These are phyloP conservation scores for Drosophila paramelanica DNA, from an alignment of 2,888 invertebrate genomes.

Conservation along the genomic window DNA sequence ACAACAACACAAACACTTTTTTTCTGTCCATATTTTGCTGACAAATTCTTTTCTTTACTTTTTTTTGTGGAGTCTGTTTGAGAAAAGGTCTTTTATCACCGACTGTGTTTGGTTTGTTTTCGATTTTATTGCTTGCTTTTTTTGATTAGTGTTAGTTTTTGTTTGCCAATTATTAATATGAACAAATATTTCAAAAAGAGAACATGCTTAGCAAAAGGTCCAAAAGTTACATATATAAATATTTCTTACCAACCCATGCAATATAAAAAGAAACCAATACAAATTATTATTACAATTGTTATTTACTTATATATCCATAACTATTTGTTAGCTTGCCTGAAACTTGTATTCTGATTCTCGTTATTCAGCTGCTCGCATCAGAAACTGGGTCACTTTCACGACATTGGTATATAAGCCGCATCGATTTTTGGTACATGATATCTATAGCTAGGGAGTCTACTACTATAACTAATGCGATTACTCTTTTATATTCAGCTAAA, in stretches of 20 bases:
- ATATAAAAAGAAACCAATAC: too few relatives aligned
- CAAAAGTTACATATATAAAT: background rate
- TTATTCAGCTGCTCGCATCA: background rate
- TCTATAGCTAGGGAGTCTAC: background rate
- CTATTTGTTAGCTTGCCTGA: too few relatives aligned
- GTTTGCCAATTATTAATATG: background rate
- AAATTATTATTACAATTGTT: too few relatives aligned
- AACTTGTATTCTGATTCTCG: too few relatives aligned
- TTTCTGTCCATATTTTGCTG: conserved; percentile 42
- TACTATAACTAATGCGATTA: conserved; percentile 4
- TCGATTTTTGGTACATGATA: background rate
- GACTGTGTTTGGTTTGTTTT: conserved; percentile 3
- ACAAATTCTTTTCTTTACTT: background rate
- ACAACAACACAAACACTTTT: conserved; percentile 28
- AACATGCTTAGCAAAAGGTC: background rate
- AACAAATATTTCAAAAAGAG: background rate
- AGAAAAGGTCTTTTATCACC: background rate
- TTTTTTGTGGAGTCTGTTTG: background rate
- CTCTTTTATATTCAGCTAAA: background rate
- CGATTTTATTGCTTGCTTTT: conserved; percentile 1
- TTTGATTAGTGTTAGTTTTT: conserved; percentile 8
- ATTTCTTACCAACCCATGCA: too few relatives aligned
- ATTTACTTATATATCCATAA: too few relatives aligned
- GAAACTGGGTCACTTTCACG: background rate
- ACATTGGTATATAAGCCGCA: background rate